Base-by-base conservation (phyloP, 2,113 vertebrate species). In the Lophius piscatorius region DNA sequence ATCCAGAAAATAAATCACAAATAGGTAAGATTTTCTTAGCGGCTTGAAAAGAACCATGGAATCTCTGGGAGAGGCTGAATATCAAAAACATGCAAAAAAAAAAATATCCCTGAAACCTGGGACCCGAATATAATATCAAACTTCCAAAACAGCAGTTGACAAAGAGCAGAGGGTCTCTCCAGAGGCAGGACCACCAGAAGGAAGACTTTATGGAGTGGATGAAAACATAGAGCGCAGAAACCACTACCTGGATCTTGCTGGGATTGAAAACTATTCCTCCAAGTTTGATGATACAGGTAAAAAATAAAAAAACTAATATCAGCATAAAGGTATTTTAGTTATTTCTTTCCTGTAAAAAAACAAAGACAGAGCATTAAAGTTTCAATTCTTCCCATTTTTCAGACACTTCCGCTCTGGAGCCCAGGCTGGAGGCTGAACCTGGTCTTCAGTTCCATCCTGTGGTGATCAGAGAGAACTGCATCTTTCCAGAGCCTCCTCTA, bases 161-260 rank as follows among this genome's bases (percentile, higher is more conserved):
- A 58, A 49, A 49, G 41, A 70, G 45, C 68, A 55, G 35, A 52
- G 13, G 38, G 36, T 8, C 3, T 65, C 42, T 54, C 38, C 70
- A 54, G 63, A 76, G 21, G 6, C 28, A 9, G 40, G 56, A 18
- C 26, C 29, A n/a, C 36, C 57, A 9, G 57, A 42, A 13, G 81
- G 31, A 56, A 68, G 66, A 58, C 88, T 88, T 29, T 93, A 94
- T 17, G 93, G 93, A 5, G 91, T 92, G 14, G 94, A 96, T 66
- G 96, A 97, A 87, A 97, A 97, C 85, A 94, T 93, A 38, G 96
- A 98, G 84, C 94, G 95, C 86, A 94, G 95, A 91, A 96, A 96
- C 91, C 95, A 96, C 92, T 98, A 98, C 83, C 90, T 95, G 83
- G 95, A 97, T 83, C 91, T 97, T 24, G 94, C 93, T 16, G 96